phyloP scores from a whole-genome alignment of 2,888 invertebrate species.

The Pollenia griseotomentosa region DNA sequence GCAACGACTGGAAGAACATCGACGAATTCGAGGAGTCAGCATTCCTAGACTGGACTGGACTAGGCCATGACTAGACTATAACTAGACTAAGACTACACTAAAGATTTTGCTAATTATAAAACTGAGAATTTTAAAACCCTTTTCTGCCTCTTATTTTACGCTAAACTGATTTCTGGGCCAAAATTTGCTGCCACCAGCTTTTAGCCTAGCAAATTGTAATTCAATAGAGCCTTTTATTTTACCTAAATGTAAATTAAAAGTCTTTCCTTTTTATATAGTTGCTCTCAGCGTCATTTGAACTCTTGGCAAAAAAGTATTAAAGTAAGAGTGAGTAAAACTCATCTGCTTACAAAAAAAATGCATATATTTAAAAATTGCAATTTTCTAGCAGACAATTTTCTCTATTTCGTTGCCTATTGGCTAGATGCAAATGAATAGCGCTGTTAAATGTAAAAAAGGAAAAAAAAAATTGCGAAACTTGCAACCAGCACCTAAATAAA shows the following conservation, averaged over 20 bases:
- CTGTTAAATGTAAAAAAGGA: slow-evolving; percentile 42
- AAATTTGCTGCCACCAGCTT: background rate
- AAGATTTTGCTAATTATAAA: too few species aligned
- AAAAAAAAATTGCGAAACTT: slow-evolving; percentile 63
- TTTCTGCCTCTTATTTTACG: too few species aligned
- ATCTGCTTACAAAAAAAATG: slow-evolving; percentile 53
- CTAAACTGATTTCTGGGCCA: background rate
- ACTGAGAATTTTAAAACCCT: too few species aligned
- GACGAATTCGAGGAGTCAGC: too few species aligned
- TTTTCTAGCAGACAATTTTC: slow-evolving; percentile 74
- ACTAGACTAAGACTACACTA: background rate
- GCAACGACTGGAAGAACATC: too few species aligned
- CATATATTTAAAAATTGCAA: slow-evolving; percentile 68
- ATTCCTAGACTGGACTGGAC: background rate
- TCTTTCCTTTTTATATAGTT: slow-evolving; percentile 9
- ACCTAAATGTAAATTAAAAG: slow-evolving; percentile 71
- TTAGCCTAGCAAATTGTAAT: slow-evolving; percentile 38
- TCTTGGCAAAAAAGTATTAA: slow-evolving; percentile 34
- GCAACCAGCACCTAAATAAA: slow-evolving; percentile 61
- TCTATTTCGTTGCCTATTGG: slow-evolving; percentile 72
- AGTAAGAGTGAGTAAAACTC: slow-evolving; percentile 72
- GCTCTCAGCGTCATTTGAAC: slow-evolving; percentile 20
- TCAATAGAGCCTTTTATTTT: slow-evolving; percentile 65
- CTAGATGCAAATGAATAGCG: slow-evolving; percentile 69
- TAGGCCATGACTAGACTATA: background rate